Evolutionary conservation across 2,888 invertebrate genomes (phyloP), one percentile per base, ranked within the genome.

Genomic region (Endomychus coccineus): DNA sequence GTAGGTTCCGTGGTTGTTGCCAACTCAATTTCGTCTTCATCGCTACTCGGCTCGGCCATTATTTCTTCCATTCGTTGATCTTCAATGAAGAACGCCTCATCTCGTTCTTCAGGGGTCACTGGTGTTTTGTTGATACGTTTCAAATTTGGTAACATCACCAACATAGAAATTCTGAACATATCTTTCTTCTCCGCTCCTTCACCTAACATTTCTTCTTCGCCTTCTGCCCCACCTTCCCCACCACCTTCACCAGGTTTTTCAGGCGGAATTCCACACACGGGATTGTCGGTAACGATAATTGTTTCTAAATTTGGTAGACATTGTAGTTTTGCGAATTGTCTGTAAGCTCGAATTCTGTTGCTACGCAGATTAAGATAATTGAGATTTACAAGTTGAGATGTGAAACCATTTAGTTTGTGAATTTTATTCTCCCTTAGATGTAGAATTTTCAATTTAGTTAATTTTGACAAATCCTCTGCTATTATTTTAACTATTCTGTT

Each of bases 371-470:
- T 78, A 1, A 78, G 27, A 39, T 78, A 78, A 17, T 56, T 59
- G 11, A 78, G 57, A 39, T 71, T 73, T 3, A 39, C 59, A 21
- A 71, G 52, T 1, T 43, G 49, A 7, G 57, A 51, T 6, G 63
- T 54, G 43, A 78, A 77, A 1, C 77, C 77, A 16, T 71, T 61
- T 7, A 78, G 52, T 24, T 64, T 59, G 29, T 60, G 68, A 39
- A 78, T 67, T 7, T 69, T 71, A 61, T 90, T 90, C 27, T 73
- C 71, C 1, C 87, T 74, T 19, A 88, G 60, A 54, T 89, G 87
- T 9, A 90, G 62, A 11, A 81, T 74, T 41, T 75, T 72, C 39
- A 90, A 61, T 49, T 77, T 74, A 0, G 58, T 54, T 47, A 84
- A 66, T 23, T 60, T 66, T 10, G 73, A 70, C n/a, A 85, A 49